Evolutionary conservation across 2,888 invertebrate species (phyloP), one percentile per base, ranked within the genome.

Genomic region (Cerceris ruficornis): DNA sequence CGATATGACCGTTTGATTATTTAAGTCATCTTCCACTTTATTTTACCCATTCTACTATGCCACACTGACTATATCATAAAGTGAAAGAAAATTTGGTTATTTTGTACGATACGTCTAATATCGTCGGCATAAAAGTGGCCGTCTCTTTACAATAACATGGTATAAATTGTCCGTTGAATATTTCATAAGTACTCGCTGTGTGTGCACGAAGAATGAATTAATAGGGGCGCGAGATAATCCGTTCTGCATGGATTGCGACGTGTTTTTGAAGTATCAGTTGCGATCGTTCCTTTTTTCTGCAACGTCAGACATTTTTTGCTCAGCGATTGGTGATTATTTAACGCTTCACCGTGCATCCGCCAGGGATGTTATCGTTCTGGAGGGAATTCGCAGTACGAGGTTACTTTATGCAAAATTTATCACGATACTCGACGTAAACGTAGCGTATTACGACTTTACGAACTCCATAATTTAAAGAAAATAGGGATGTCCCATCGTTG

Each of bases 61-160:
- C 8, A 46, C 46, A 11, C 46, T 1, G 6, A 46, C 8, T 11
- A 11, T 11, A 11, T 11, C 5, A 11, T 46, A 46, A 46, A 6
- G 1, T 4, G 46, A 46, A 46, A 46, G 11, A 8, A 46, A 46
- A 11, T 11, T 46, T 46, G 6, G 11, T 0, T 11, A 6, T 46
- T 46, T 46, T 46, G 11, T 57, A 14, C 50, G 62, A 17, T 52
- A 15, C 50, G 55, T 17, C 50, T 11, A n/a, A n/a, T 50, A 50
- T 11, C 50, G 50, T 50, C 5, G 50, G 6, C 1, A n/a, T n/a
- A n/a, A 11, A 7, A n/a, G n/a, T 50, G 50, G 11, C 13, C n/a
- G 50, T n/a, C 13, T n/a, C 50, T 50, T 50, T 11, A n/a, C n/a
- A 50, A 50, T 50, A n/a, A 50, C 50, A 50, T 50, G 1, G 6